Evolutionary conservation across 2,888 invertebrate species (phyloP).

Genomic region (Acleris holmiana): DNA sequence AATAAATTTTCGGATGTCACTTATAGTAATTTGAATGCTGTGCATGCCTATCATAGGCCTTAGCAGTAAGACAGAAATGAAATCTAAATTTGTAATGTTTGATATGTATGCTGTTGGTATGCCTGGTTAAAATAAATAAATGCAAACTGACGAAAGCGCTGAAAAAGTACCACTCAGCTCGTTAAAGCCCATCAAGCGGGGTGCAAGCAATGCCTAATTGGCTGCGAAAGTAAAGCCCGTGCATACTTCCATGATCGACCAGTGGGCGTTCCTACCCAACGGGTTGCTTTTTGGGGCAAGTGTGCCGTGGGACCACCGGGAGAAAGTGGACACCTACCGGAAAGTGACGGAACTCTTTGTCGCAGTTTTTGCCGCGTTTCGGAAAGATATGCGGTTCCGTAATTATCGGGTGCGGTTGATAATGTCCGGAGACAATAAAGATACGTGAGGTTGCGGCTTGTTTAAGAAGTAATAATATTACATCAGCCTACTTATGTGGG

Average conservation of each 20-base stretch:
- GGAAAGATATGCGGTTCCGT: conserved; percentile 59
- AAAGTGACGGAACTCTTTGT: conserved; percentile 68
- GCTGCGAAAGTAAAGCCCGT: conserved; percentile 42
- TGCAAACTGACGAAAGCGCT: background rate
- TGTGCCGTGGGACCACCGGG: conserved; percentile 77
- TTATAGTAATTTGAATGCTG: too few species aligned
- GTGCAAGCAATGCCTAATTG: conserved; percentile 38
- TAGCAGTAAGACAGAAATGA: too few species aligned
- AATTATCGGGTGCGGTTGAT: conserved; percentile 63
- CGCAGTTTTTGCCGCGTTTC: conserved; percentile 57
- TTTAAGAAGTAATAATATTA: too few species aligned
- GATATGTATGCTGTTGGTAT: too few species aligned
- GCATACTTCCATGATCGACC: conserved; percentile 73
- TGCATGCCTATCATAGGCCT: too few species aligned
- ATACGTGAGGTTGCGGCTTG: background rate
- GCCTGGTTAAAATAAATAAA: too few species aligned
- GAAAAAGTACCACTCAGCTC: conserved; percentile 28
- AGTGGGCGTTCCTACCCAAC: conserved; percentile 78
- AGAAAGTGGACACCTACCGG: conserved; percentile 66
- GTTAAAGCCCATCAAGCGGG: conserved; percentile 28
- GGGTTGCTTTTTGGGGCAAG: conserved; percentile 63
- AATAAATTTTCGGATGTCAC: too few species aligned
- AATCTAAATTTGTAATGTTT: too few species aligned
- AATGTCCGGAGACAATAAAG: background rate
- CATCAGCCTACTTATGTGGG: too few species aligned